Evolutionary conservation across 1,140 invertebrate species (phyloP), one percentile per base, ranked within the genome.

Genomic region (Pachyrhynchus sulphureomaculatus): DNA sequence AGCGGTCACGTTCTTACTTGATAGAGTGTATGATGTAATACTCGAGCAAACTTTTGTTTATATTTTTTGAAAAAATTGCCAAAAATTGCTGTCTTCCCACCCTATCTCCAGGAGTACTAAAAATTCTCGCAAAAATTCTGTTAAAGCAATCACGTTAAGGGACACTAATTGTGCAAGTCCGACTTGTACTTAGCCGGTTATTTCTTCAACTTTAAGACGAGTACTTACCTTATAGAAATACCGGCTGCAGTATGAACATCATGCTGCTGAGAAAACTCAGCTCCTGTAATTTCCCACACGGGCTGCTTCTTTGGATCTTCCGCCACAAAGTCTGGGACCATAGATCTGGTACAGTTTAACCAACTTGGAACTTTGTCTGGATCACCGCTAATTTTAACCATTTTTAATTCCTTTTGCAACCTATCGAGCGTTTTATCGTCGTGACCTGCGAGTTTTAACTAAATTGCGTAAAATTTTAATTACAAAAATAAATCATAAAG

Each of bases 201-300:
- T n/a, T n/a, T n/a, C n/a, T n/a, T n/a, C n/a, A n/a, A n/a, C n/a
- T n/a, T n/a, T n/a, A n/a, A n/a, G n/a, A n/a, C n/a, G n/a, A n/a
- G n/a, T 15, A 17, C 13, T 13, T 36, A 61, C 65, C 94, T 79
- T 41, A 97, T 93, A 2, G 93, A 96, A 68, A 96, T 95, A 4
- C 93, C 92, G 73, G 89, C 85, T 2, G 93, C 93, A 3, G 93
- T 95, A 71, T 97, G 95, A 13, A 89, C 82, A 42, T 93, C 89
- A 59, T 89, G 83, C 74, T 92, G 87, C 73, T 92, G 87, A 6
- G 90, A 93, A 67, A 96, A 92, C 77, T 97, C 93, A 0, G 94
- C 93, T 0, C 93, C 94, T 1, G 90, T 91, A 26, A 97, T 93
- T 80, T 96, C 93, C 93, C 93, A 96, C 12, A 96, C 89, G 2